Evolutionary conservation across 2,113 vertebrate species (phyloP).

Genomic region (Oenanthe melanoleuca): DNA sequence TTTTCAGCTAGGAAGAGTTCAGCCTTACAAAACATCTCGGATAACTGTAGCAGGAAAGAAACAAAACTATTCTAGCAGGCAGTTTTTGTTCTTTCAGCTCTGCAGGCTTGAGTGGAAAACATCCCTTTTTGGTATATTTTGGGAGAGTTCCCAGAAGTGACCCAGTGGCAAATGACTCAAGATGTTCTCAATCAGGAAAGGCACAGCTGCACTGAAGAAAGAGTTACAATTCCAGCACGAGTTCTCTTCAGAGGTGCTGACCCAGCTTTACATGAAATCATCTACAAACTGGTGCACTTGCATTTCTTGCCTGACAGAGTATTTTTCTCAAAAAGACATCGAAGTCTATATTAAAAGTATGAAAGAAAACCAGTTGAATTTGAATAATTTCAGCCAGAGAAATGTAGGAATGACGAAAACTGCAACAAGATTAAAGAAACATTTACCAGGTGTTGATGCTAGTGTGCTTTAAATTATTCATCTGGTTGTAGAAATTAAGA

Average conservation of each 20-base stretch:
- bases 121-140: background rate
- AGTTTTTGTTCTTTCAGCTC: background rate
- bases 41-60: background rate
- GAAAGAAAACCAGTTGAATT: background rate
- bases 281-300: background rate
- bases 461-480: background rate
- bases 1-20: background rate
- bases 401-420: background rate
- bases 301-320: background rate
- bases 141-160: background rate
- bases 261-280: background rate
- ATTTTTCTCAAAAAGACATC: background rate
- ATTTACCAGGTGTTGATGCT: background rate
- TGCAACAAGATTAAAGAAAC: background rate
- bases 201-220: background rate
- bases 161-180: background rate
- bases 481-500: background rate
- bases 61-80: background rate
- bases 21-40: accelerated
- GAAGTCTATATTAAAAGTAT: background rate
- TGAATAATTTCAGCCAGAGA: background rate
- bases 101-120: background rate
- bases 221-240: accelerated
- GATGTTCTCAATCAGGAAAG: background rate
- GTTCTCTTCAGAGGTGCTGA: slow-evolving; percentile 25